These are phyloP conservation scores for Schizaphis graminum DNA, from an alignment of 2,888 invertebrate genomes.

Conservation along the genomic window DNA sequence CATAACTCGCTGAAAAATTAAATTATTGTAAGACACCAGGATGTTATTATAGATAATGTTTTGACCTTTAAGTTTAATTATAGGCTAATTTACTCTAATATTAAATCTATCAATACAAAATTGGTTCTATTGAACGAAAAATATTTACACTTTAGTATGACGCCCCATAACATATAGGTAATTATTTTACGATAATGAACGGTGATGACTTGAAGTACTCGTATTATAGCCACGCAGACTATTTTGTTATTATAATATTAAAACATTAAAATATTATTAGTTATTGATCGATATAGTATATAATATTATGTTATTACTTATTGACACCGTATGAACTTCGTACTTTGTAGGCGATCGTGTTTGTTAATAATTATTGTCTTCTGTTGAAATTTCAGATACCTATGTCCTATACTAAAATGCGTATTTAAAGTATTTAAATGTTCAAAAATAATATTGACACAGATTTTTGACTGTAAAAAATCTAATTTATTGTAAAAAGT, in stretches of 20 bases:
- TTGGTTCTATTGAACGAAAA: not conserved
- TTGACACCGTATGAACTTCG: not conserved
- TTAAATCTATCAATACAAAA: not conserved
- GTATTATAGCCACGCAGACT: not conserved
- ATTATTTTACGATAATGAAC: not conserved
- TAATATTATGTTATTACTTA: no score
- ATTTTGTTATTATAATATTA: not conserved
- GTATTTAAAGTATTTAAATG: not conserved
- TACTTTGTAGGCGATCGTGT: not conserved
- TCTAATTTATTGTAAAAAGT: not conserved
- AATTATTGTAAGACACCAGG: not conserved
- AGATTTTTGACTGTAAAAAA: not conserved
- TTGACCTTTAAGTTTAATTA: not conserved
- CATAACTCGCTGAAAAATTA: not conserved
- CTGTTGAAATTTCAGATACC: not conserved
- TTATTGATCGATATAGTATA: not conserved
- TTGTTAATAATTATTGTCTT: not conserved
- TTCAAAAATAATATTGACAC: not conserved
- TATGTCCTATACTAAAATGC: not conserved
- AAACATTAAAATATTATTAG: not conserved
- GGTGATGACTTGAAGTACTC: not conserved
- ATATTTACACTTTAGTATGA: not conserved
- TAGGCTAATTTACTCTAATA: not conserved
- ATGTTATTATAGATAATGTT: not conserved
- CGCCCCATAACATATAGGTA: not conserved